phyloP scores from a whole-genome alignment of 2,113 vertebrate genomes.

The Mus spicilegus region DNA sequence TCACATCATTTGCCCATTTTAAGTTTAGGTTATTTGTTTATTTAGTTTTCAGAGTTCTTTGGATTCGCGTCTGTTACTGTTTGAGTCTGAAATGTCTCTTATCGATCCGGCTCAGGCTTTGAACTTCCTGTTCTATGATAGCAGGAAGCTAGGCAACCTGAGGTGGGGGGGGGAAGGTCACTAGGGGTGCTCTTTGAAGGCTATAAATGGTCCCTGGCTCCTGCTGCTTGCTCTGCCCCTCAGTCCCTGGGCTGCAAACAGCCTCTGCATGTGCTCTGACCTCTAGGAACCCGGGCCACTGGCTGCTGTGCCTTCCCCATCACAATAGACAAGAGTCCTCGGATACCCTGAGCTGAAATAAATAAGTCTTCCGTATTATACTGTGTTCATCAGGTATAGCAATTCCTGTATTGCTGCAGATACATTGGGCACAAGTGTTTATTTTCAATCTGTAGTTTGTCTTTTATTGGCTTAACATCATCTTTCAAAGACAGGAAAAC shows the following conservation, averaged over 20 bases:
- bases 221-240: not conserved
- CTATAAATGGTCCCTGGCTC: not conserved
- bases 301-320: not conserved
- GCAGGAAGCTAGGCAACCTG: not conserved
- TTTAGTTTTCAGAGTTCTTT: constrained; percentile 44
- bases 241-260: not conserved
- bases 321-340: not conserved
- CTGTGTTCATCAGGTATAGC: not conserved
- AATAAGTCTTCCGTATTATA: not conserved
- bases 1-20: not conserved
- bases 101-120: not conserved
- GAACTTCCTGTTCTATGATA: not conserved
- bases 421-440: not conserved
- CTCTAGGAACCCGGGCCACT: not conserved
- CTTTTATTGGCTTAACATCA: not conserved
- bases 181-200: not conserved
- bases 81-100: not conserved
- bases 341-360: not conserved
- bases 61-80: not conserved
- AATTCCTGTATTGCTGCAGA: not conserved
- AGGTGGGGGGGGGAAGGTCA: not conserved
- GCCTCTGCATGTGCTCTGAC: not conserved
- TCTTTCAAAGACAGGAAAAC: constrained; percentile 8
- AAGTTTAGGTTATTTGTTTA: not conserved
- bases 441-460: not conserved